Evolutionary conservation across 1,140 invertebrate genomes (phyloP), one percentile per base, ranked within the genome.

Genomic region (Geopemphigus sp.): DNA sequence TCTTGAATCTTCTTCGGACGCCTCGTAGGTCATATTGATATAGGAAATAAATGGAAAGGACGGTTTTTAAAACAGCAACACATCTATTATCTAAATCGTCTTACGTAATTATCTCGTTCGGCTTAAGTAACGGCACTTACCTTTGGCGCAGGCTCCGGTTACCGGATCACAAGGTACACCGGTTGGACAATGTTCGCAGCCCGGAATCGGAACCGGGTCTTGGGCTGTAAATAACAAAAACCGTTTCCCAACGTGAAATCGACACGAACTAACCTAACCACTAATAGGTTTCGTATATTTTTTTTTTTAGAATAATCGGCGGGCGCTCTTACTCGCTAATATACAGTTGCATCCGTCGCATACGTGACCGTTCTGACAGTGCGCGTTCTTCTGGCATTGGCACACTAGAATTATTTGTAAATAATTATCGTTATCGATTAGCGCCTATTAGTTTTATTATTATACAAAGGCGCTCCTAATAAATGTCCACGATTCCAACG

Each of bases 101-200:
- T n/a, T n/a, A n/a, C n/a, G 72, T 72, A 4, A 61, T 22, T 24
- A 17, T 47, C 0, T 29, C 8, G 17, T 17, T 47, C 22, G 26
- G 61, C 10, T 72, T 26, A 26, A 70, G 70, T 64, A 72, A 39
- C 63, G 10, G 39, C 39, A 78, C 89, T 87, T 89, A 92, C 93
- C 92, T 90, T 92, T 90, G 81, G 92, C 89, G 85, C 93, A 94
- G 73, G 90, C 91, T 24, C 92, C 91, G 11, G 91, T 92, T 66
- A 89, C 87, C 56, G 90, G 89, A 85, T 94, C 91, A 82, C 93
- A 94, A 24, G 88, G 87, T 29, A 90, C 89, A 80, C 92, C 92
- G 53, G 90, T 87, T 80, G 92, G 91, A 85, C 93, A 94, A 82
- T 93, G 90, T 19, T 90, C 89, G 84, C 92, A 94, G 56, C 87